Conservation (phyloP, 2,797 vertebrate genomes). For the Morus bassanus region DNA sequence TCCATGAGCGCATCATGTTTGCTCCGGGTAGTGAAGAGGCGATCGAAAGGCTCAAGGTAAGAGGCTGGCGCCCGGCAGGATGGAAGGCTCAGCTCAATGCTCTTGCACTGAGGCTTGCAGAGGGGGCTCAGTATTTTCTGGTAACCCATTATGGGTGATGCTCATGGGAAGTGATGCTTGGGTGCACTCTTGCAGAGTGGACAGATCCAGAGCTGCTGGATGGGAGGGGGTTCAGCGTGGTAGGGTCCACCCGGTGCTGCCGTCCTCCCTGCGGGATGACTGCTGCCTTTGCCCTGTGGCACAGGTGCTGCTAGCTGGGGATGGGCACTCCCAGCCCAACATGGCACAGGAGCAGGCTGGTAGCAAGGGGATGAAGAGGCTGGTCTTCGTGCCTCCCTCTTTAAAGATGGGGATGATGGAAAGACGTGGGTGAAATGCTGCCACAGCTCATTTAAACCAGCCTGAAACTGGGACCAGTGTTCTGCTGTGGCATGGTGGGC, state of each 20-base stretch:
- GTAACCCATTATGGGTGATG: not conserved
- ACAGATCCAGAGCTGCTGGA: not conserved
- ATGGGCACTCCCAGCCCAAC: not conserved
- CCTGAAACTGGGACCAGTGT: not conserved
- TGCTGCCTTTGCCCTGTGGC: not conserved
- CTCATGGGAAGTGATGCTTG: accelerated
- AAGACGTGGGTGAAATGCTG: not conserved
- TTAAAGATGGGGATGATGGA: not conserved
- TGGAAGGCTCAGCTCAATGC: accelerated
- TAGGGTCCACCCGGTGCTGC: not conserved
- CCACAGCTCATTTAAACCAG: not conserved
- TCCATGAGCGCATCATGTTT: constrained; percentile 96
- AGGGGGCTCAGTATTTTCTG: not conserved
- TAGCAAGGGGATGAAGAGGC: not conserved
- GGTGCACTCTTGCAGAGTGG: accelerated
- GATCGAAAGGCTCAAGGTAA: constrained; percentile 96
- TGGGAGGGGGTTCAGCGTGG: not conserved
- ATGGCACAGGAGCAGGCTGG: not conserved
- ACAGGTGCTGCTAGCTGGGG: not conserved
- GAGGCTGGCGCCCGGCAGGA: not conserved
- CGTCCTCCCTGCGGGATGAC: accelerated
- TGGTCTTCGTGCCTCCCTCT: not conserved
- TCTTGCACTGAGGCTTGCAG: not conserved
- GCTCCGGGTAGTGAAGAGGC: constrained; percentile 95
- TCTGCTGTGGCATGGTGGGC: accelerated